Base-by-base conservation (phyloP, 2,113 vertebrate genomes). In the Clinocottus analis region DNA sequence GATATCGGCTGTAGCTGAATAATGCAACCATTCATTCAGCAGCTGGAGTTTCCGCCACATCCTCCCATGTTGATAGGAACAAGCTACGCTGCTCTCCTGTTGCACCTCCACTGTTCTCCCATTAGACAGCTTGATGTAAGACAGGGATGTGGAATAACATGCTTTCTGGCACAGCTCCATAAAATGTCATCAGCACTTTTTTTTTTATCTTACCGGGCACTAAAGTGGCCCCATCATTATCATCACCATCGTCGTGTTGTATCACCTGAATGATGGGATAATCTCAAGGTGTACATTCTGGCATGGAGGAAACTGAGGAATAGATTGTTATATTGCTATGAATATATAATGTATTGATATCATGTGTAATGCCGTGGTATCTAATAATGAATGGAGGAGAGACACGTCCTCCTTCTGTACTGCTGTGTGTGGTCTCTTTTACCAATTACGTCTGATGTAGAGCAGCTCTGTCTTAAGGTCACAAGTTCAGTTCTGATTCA, bases 11-110 rank as follows among this genome's bases (percentile, higher is more conserved):
- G 63, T 25, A 75, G 53, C 63, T 79, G 80, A 77, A 73, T 85
- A 84, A 86, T 86, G 75, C 29, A 77, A 23, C 47, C 63, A 53
- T 72, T 85, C 56, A 80, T 61, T 73, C 49, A 3, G 67, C n/a
- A 53, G 72, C 21, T 75, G 72, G 77, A 74, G 17, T 10, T 58
- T 49, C 62, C 72, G 73, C 29, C 43, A 60, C 53, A 68, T 68
- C 74, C 31, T 71, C 68, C 21, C n/a, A 67, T 47, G 10, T 49
- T 77, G 53, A 69, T 43, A 55, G 68, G 31, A 45, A 43, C 62
- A 66, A 56, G 60, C 62, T 25, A 33, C 47, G 12, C 31, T 59
- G 23, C 37, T 60, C n/a, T 19, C 23, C 41, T 49, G 60, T 13
- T 63, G 45, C 63, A 27, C 41, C 39, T 33, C 56, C 2, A 2